Conservation (phyloP, 2,888 invertebrate species). For the Drosophila koepferae region DNA sequence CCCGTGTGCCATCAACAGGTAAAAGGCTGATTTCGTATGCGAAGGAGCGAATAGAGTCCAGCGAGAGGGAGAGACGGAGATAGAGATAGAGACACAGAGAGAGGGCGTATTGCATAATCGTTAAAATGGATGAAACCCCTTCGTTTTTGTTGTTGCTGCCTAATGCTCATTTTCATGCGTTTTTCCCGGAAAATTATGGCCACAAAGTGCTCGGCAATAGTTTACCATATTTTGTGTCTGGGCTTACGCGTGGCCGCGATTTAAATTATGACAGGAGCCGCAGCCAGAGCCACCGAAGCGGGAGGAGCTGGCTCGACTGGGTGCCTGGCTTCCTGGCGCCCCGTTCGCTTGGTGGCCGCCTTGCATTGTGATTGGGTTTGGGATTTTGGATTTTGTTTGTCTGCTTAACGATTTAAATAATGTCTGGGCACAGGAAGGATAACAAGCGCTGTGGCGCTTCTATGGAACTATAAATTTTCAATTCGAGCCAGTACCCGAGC, state of each 20-base stretch:
- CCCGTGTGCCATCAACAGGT: constrained; percentile 71
- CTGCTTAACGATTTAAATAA: constrained; percentile 66
- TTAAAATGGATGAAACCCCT: constrained; percentile 52
- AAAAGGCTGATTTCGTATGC: constrained; percentile 74
- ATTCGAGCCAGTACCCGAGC: constrained; percentile 30
- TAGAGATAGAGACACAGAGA: background rate
- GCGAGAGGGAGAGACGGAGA: background rate
- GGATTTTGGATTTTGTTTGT: constrained; percentile 33
- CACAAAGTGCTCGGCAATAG: constrained; percentile 59
- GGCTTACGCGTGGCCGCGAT: constrained; percentile 67
- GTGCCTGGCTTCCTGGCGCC: constrained; percentile 64
- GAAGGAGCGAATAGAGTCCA: constrained; percentile 15
- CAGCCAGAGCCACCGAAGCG: constrained; percentile 37
- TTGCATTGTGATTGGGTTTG: constrained; percentile 28
- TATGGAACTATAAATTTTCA: constrained; percentile 64
- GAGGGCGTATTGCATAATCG: constrained; percentile 53
- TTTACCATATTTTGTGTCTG: constrained; percentile 63
- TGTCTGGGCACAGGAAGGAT: constrained; percentile 64
- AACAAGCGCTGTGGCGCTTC: constrained; percentile 61
- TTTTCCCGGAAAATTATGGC: constrained; percentile 70
- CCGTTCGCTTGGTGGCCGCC: constrained; percentile 50
- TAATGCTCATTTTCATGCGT: constrained; percentile 75
- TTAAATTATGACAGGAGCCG: constrained; percentile 67
- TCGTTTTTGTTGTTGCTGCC: constrained; percentile 29
- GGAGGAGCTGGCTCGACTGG: constrained; percentile 30